Evolutionary conservation across 2,888 invertebrate species (phyloP), one percentile per base, ranked within the genome.

Genomic region (Nephrocerus scutellatus): DNA sequence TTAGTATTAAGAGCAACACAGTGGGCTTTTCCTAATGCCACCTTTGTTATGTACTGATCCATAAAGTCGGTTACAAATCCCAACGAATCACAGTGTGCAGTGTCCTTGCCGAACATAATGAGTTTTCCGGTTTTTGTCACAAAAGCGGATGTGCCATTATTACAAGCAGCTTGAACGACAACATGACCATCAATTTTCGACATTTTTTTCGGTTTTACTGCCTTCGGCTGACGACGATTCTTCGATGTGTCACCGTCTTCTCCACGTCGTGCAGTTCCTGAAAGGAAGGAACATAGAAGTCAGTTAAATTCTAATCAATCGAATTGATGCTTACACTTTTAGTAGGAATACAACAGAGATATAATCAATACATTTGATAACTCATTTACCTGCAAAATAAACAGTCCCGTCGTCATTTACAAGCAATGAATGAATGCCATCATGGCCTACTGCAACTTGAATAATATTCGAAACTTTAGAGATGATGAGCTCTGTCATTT

Each of bases 101-200:
- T 86, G 66, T 96, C 95, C 64, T 95, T 95, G 28, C 96, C 95
- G 66, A 88, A 95, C 83, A 97, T 87, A 39, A 88, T 78, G 24
- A 96, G 71, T 55, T 86, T 82, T 0, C 97, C 97, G 37, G 87
- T 85, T 56, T 84, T 80, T 2, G 91, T 90, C 1, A 96, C 85
- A 44, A 96, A 75, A 4, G 93, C 95, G 8, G 92, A 89, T 3
- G 92, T 89, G 5, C 93, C 95, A 68, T 91, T 90, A 68, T 95
- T 96, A 60, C 93, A 93, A 0, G 93, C 91, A 1, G 85, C 86
- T 53, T 80, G 79, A 1, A 84, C 75, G 19, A 95, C 77, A 54
- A 79, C 75, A 57, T 90, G 84, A 0, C 87, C 84, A 55, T 93
- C 93, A 43, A 91, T 81, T 71, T 88, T 86, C 22, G 82, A 78